Base-by-base conservation (phyloP, 2,113 vertebrate genomes). In the Xiphophorus maculatus region DNA sequence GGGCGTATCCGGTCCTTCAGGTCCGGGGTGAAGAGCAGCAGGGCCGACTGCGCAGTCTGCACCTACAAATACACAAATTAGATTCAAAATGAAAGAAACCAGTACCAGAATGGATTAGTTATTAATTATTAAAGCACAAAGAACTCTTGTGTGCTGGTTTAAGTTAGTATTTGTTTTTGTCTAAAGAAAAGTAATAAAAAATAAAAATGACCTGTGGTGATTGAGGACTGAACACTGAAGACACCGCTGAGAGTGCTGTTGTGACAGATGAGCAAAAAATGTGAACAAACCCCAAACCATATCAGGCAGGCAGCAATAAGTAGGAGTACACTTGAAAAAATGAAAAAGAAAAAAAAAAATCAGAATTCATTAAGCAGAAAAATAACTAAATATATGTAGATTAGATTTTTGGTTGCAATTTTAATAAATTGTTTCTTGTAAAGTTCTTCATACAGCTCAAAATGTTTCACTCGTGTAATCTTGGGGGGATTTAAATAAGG, bases 1-100 rank as follows among this genome's bases (percentile, higher is more conserved):
- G 81, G 86, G 0, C 90, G 92, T 42, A 94, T 89, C 71, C 86
- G 76, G 77, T 90, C 83, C 82, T 71, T 91, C 69, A 72, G 65
- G 72, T 93, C 88, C 0, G 93, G 91, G 66, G 92, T 94, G 88
- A 94, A 95, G 28, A 93, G 89, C 17, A 95, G 74, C 78, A 93
- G 62, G 13, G 79, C 78, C 0, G 76, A 83, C 29, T 87, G 68
- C 0, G 66, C 85, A 60, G 84, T 60, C 90, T 90, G 85, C 28
- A 28, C 25, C 82, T 86, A 44, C 77, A 77, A 61, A 15, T 2
- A 71, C 62, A 60, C 17, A 42, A 19, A 32, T 69, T 3, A 37
- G 14, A 12, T 60, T 73, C n/a, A 67, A 28, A 27, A 19, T 28
- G 3, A 65, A 42, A 32, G 14, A 19, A 29, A 19, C 15, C 14